These are phyloP conservation scores for Limosa lapponica DNA, from an alignment of 2,797 vertebrate genomes.

Conservation along the genomic window DNA sequence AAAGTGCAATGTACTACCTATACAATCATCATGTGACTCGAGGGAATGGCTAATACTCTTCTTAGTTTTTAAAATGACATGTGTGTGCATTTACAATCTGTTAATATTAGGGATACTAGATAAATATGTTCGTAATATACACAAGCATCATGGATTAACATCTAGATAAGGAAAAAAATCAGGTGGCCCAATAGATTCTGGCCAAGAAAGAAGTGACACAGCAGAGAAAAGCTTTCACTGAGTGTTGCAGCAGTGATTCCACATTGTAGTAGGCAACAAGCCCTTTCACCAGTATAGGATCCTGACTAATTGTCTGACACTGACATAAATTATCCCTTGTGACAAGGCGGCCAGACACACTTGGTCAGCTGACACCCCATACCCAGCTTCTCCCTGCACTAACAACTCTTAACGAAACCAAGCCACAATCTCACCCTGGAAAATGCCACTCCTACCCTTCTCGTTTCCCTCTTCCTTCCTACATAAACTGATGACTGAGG, in stretches of 20 bases:
- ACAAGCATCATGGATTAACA: neutral
- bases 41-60: neutral
- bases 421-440: neutral
- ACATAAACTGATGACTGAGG: neutral
- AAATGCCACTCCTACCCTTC: neutral
- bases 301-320: neutral
- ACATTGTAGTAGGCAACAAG: neutral
- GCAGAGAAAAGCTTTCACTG: neutral
- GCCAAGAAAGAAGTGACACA: neutral
- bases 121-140: neutral
- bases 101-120: neutral
- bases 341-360: neutral
- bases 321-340: neutral
- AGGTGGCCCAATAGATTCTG: neutral
- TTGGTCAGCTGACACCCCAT: neutral
- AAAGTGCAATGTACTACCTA: neutral
- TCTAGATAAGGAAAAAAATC: neutral
- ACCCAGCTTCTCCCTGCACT: neutral
- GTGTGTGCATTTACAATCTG: neutral
- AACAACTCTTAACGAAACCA: neutral
- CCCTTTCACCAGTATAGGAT: neutral
- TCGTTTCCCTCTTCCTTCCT: neutral
- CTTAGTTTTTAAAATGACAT: neutral
- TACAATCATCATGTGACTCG: neutral
- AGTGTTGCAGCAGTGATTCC: neutral